A percentile compares a stretch with the other conserved stretches of the same genome.
Conservation (phyloP, 2,888 invertebrate genomes). For the Phlogophora meticulosa region DNA sequence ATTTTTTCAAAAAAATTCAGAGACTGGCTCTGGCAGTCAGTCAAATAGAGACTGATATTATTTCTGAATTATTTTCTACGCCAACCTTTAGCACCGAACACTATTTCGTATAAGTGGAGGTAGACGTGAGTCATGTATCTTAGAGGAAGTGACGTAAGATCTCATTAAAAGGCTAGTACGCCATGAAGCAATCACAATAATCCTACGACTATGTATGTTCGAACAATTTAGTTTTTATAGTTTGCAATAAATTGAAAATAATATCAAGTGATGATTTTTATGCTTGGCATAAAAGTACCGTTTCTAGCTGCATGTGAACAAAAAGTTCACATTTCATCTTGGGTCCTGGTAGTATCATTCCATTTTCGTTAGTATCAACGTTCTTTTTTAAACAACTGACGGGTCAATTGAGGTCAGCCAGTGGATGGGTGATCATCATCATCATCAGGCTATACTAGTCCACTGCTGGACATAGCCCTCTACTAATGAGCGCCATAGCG, state of each 20-base stretch:
- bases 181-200: conserved; percentile 29
- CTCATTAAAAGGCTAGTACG: conserved; percentile 16
- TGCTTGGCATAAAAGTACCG: conserved; percentile 36
- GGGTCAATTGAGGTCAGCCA: no score
- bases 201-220: conserved; percentile 24
- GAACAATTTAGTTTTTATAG: conserved; percentile 22
- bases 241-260: conserved; percentile 33
- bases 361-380: no score
- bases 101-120: not conserved
- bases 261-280: conserved; percentile 31
- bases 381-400: no score
- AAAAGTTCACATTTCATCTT: no score
- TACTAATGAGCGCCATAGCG: no score
- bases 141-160: conserved; percentile 13
- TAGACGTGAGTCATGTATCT: not conserved
- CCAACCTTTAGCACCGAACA: not conserved
- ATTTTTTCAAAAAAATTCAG: not conserved
- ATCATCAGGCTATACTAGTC: no score
- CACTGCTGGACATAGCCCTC: no score
- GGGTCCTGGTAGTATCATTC: no score
- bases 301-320: not conserved
- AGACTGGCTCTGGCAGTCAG: not conserved
- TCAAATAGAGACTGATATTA: not conserved
- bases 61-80: not conserved
- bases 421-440: no score